These are phyloP conservation scores for Drosophila lowei DNA, from an alignment of 1,140 invertebrate species.

Conservation along the genomic window DNA sequence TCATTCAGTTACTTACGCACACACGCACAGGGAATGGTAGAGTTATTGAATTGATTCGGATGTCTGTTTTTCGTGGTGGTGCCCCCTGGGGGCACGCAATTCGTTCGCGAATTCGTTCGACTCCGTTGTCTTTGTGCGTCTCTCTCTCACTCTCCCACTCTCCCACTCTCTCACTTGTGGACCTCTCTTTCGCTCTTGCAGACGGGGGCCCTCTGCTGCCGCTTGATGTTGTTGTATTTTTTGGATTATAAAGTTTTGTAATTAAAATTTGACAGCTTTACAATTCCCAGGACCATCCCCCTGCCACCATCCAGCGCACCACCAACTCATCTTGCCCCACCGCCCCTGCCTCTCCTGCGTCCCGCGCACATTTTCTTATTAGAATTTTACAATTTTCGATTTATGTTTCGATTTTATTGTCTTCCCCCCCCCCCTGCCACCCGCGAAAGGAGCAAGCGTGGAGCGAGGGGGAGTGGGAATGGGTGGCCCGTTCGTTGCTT, in stretches of 20 bases:
- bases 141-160: neutral
- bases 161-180: neutral
- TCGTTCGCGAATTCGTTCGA: conserved; percentile 5
- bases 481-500: neutral
- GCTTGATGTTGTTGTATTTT: conserved; percentile 65
- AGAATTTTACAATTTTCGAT: conserved; percentile 79
- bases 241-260: conserved; percentile 82
- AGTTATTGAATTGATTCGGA: conserved; percentile 79
- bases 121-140: conserved; percentile 24
- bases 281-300: conserved; percentile 68
- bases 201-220: neutral
- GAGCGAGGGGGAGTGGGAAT: neutral
- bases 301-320: neutral
- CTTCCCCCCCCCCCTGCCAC: conserved; percentile 8
- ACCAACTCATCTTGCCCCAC: conserved; percentile 29
- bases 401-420: conserved; percentile 81
- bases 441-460: conserved; percentile 21
- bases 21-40: conserved; percentile 58
- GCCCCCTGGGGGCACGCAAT: conserved; percentile 30
- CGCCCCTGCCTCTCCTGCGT: too few species aligned
- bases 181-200: neutral
- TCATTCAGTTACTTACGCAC: conserved; percentile 65
- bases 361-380: conserved; percentile 54
- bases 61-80: neutral
- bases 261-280: conserved; percentile 82